Evolutionary conservation across 2,113 vertebrate genomes (phyloP), one percentile per base, ranked within the genome.

Genomic region (Dicentrarchus labrax): DNA sequence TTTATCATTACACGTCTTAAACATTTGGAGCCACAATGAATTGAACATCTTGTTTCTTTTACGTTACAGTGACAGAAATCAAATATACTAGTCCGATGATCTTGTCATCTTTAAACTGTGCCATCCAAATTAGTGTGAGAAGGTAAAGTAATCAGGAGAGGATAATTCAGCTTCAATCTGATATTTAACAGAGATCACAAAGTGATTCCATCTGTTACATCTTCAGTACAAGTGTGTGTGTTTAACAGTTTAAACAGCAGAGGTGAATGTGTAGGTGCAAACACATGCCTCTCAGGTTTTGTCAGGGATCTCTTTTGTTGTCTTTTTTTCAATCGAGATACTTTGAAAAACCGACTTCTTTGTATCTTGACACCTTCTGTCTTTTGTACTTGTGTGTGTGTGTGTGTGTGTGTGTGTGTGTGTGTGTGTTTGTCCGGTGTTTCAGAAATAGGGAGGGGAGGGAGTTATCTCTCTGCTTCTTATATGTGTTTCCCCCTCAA

Each of bases 351-450:
- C 41, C 10, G 54, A 48, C 51, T 54, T 72, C 79, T 83, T 83
- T 83, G 79, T 83, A 83, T 82, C 62, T 45, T 71, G 67, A 87
- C 87, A 89, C 82, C 79, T 68, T 78, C 81, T 74, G 45, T 80
- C 21, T 85, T 77, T 78, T 84, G 57, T 80, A n/a, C 43, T 57
- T 62, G 62, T 16, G 41, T 56, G 38, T 69, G 57, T 60, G 69
- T 74, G 41, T 53, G 48, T 57, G 16, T 57, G 10, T 62, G 62
- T 16, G 41, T 56, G 38, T 69, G 57, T 60, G 69, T 74, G 41
- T 53, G 48, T 57, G 16, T 66, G 38, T 64, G 68, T 47, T 51
- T 75, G 73, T 83, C 75, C 76, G 21, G 67, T 70, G 65, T 84
- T 73, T 78, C 48, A 79, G 66, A 72, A 72, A 83, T 69, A 62